Evolutionary conservation across 2,888 invertebrate species (phyloP), one percentile per base, ranked within the genome.

Genomic region (Orthosia gracilis): DNA sequence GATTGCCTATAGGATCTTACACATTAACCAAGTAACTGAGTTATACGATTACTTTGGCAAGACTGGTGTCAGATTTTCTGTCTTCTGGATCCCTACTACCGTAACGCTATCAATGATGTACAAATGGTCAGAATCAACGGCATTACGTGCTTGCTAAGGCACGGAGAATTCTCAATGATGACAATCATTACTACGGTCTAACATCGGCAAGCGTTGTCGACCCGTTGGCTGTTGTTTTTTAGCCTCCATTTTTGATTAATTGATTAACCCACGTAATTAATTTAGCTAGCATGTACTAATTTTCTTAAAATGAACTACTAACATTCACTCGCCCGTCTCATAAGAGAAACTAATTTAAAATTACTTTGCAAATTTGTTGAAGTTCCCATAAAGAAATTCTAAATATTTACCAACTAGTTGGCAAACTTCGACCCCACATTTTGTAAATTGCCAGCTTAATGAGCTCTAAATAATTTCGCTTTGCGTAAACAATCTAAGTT

Each of bases 381-480:
- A 73, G 65, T 74, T 70, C n/a, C 49, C 57, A 49, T 55, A 62
- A 79, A 85, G 73, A 79, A 79, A 78, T 82, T 52, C 66, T 13
- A 85, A 85, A 77, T 85, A 85, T 84, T 78, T 69, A 69, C 64
- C 17, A 67, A 71, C 65, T 63, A 74, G 74, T 78, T 78, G 12
- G n/a, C 71, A 58, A 69, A 79, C 72, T 67, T 67, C 69, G 68
- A 62, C 72, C 73, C 80, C 63, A 66, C 62, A 76, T 70, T 78
- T 67, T 72, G 67, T 71, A 80, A 82, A 78, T 74, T 69, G 61
- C 67, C 49, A 80, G 78, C 63, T 80, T 85, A 83, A 85, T 86
- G 79, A 83, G 66, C 71, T 78, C 23, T 58, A 78, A 80, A 78
- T 85, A 74, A 75, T 79, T 82, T 77, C 18, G 64, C 69, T 73